Evolutionary conservation across 64 coral and sea anemone species (phyloP), one percentile per base, ranked within the genome.

Genomic region (Catalaphyllia jardinei): DNA sequence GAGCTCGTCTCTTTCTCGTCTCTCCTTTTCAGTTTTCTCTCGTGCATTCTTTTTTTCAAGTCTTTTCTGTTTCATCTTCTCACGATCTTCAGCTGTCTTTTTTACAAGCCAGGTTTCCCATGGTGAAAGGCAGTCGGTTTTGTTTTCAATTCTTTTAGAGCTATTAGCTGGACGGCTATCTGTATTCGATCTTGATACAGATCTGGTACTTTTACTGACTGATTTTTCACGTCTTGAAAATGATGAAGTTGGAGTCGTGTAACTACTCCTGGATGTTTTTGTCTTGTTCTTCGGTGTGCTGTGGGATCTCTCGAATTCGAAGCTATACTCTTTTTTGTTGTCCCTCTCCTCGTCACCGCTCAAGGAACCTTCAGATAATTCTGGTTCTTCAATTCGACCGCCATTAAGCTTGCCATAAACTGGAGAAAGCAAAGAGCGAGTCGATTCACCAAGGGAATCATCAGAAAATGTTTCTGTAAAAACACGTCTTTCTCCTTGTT

Each of bases 91-190:
- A 52, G 80, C 33, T 18, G 87, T 91, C 80, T 96, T 96, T 78
- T 88, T 93, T 3, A 96, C 52, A 28, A 96, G 55, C 95, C 95
- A 96, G 12, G 86, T 73, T 79, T 96, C 95, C 95, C 95, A 96
- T 29, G 95, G 91, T 35, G 91, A 90, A 64, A 96, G 83, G 31
- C 75, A 80, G 1, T 59, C 46, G 2, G 54, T 62, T 91, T 88
- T 77, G 24, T 18, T 63, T 55, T 88, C 83, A 69, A 52, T 51
- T 10, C 18, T 78, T 46, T 51, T 15, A 60, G 62, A 33, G 10
- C 29, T 90, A 31, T 29, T 60, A n/a, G 24, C 71, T 86, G 35
- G 75, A 38, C 31, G 19, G 51, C 64, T 10, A 18, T 55, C 57
- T 71, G 75, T 76, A 16, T 85, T 93, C 60, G 63, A 87, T 78